Evolutionary conservation across 2,888 invertebrate species (phyloP).

Genomic region (Crematogaster levior): DNA sequence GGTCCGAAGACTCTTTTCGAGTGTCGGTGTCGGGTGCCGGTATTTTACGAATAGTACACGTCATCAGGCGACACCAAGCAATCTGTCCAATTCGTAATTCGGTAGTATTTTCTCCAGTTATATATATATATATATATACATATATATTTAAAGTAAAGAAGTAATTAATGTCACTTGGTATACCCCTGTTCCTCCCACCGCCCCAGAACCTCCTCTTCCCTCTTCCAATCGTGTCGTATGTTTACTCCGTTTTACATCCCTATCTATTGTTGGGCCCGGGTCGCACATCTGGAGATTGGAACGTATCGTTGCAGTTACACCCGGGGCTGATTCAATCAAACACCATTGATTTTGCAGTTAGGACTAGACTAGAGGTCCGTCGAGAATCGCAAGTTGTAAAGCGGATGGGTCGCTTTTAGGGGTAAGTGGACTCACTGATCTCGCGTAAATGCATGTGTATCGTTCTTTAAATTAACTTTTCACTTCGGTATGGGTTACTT

Average conservation of each 20-base stretch:
- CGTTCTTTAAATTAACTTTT: conserved; percentile 37
- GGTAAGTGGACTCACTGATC: conserved; percentile 64
- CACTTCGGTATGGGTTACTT: conserved; percentile 27
- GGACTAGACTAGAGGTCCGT: conserved; percentile 39
- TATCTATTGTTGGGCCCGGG: conserved; percentile 48
- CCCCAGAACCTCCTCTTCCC: conserved; percentile 22
- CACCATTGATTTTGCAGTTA: conserved; percentile 52
- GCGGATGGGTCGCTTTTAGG: conserved; percentile 43
- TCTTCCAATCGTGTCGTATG: conserved; percentile 46
- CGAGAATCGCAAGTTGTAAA: conserved; percentile 38
- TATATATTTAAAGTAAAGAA: conserved; percentile 66
- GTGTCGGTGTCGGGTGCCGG: conserved; percentile 73
- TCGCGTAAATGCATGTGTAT: conserved; percentile 45
- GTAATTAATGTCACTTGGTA: conserved; percentile 83
- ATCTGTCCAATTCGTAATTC: conserved; percentile 85
- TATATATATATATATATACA: conserved; percentile 56
- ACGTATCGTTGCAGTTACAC: conserved; percentile 35
- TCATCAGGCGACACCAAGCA: conserved; percentile 77
- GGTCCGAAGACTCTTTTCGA: conserved; percentile 51
- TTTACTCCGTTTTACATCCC: conserved; percentile 56
- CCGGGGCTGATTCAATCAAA: conserved; percentile 36
- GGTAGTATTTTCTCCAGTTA: conserved; percentile 84
- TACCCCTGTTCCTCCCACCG: conserved; percentile 60
- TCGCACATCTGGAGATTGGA: conserved; percentile 26
- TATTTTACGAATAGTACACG: conserved; percentile 73